phyloP scores from a whole-genome alignment of 2,888 invertebrate genomes.

The Mimas tiliae region DNA sequence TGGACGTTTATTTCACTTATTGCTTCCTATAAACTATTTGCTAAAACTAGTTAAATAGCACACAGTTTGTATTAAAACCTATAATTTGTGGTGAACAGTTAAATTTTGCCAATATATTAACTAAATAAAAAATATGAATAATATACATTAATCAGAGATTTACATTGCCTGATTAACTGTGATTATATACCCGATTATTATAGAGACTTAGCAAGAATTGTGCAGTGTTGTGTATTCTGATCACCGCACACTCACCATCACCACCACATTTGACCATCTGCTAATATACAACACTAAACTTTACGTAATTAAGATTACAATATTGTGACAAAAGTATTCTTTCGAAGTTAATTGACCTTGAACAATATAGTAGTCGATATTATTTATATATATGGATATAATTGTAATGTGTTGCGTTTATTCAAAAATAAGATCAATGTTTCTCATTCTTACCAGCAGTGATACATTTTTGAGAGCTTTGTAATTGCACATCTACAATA shows the following conservation, averaged over 20 bases:
- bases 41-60: background rate
- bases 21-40: background rate
- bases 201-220: slow-evolving; percentile 18
- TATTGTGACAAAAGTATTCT: background rate
- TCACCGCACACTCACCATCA: background rate
- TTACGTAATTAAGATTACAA: background rate
- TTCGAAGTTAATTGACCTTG: slow-evolving; percentile 9
- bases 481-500: background rate
- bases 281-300: background rate
- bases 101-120: background rate
- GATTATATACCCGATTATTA: slow-evolving; percentile 27
- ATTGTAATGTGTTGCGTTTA: slow-evolving; percentile 20
- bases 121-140: background rate
- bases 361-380: slow-evolving; percentile 10
- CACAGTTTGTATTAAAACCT: background rate
- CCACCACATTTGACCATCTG: background rate
- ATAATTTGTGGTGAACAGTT: background rate
- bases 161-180: slow-evolving; percentile 29
- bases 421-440: background rate
- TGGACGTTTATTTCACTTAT: background rate
- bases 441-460: slow-evolving; percentile 18
- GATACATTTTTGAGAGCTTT: slow-evolving; percentile 3
- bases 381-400: background rate
- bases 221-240: slow-evolving; percentile 9
- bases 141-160: slow-evolving; percentile 23